Conservation (phyloP, 1,140 invertebrate genomes). For the Bombus picipes region DNA sequence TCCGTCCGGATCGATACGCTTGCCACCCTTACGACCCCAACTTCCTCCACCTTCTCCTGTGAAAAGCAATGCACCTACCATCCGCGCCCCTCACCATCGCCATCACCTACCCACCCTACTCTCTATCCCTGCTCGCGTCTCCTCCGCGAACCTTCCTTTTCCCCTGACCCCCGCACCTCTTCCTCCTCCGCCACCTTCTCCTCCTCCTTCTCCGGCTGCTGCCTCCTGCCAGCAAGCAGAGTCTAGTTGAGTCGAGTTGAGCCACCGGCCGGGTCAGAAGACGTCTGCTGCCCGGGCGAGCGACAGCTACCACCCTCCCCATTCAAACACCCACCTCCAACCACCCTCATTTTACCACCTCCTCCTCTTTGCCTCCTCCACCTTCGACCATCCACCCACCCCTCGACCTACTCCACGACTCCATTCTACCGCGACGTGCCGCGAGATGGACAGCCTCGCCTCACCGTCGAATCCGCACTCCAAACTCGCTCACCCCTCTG, state of each 20-base stretch:
- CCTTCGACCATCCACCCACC: slow-evolving; percentile 65
- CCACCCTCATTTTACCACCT: slow-evolving; percentile 67
- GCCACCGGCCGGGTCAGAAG: slow-evolving; percentile 82
- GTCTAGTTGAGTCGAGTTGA: slow-evolving; percentile 80
- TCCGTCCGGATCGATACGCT: slow-evolving; percentile 81
- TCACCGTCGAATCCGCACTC: slow-evolving; percentile 68
- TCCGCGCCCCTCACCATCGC: slow-evolving; percentile 61
- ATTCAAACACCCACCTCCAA: slow-evolving; percentile 67
- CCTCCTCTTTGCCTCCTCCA: slow-evolving; percentile 55
- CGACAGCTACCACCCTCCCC: slow-evolving; percentile 79
- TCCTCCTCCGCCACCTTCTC: slow-evolving; percentile 66
- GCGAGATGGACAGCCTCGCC: slow-evolving; percentile 77
- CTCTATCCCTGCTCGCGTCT: slow-evolving; percentile 61
- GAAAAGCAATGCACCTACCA: slow-evolving; percentile 72
- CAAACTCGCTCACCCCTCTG: slow-evolving; percentile 49
- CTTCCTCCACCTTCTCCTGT: slow-evolving; percentile 72
- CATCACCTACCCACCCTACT: slow-evolving; percentile 51
- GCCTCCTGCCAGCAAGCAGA: slow-evolving; percentile 69
- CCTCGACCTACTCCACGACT: slow-evolving; percentile 71
- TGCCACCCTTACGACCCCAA: slow-evolving; percentile 75
- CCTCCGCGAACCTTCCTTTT: slow-evolving; percentile 53
- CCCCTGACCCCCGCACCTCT: slow-evolving; percentile 53
- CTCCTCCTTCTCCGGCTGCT: slow-evolving; percentile 64
- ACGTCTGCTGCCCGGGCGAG: slow-evolving; percentile 83
- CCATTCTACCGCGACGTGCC: slow-evolving; percentile 76